phyloP scores from a whole-genome alignment of 2,797 vertebrate genomes.

The Rhinichthys osculus region DNA sequence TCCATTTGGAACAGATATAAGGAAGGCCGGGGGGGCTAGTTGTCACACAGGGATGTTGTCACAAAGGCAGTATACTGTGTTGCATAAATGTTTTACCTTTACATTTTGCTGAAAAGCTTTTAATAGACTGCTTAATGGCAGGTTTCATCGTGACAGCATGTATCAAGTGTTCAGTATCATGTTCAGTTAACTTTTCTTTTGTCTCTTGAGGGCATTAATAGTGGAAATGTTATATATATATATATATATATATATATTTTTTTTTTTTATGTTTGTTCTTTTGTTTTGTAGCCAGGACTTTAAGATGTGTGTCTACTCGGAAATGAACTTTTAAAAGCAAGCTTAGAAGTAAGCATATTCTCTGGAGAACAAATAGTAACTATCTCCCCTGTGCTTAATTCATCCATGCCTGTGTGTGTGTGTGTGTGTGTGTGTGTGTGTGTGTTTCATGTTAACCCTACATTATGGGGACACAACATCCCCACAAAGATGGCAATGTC shows the following conservation, averaged over 20 bases:
- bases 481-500: too few relatives aligned
- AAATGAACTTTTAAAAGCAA: not conserved
- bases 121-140: not conserved
- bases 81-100: not conserved
- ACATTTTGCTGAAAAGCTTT: too few relatives aligned
- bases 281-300: not conserved
- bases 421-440: too few relatives aligned
- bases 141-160: not conserved
- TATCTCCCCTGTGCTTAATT: not conserved
- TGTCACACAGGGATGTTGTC: not conserved
- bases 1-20: not conserved
- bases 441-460: too few relatives aligned
- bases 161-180: not conserved
- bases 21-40: not conserved
- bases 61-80: not conserved
- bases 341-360: not conserved
- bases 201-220: not conserved
- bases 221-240: not conserved
- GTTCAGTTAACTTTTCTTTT: not conserved
- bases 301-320: not conserved
- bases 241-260: too few relatives aligned
- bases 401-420: too few relatives aligned
- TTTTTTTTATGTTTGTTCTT: not conserved
- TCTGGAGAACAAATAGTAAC: not conserved
- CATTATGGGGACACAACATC: too few relatives aligned